Conservation (phyloP, 2,888 invertebrate species). For the Pterostichus niger region DNA sequence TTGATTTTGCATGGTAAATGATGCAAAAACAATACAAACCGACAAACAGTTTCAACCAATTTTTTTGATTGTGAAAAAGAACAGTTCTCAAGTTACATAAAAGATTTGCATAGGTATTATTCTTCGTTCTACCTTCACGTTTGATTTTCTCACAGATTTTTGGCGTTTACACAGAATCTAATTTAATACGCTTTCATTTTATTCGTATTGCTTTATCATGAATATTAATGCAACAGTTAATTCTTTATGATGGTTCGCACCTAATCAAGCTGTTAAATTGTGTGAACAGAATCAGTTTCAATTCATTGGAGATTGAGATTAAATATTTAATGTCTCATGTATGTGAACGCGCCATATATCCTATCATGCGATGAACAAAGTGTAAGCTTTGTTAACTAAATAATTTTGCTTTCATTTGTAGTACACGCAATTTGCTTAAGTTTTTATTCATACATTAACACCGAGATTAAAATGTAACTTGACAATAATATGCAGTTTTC, state of each 20-base stretch:
- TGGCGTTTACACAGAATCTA: background rate
- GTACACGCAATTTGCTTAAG: too few species aligned
- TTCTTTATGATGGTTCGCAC: background rate
- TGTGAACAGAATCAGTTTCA: background rate
- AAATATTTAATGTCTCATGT: too few species aligned
- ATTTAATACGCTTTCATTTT: constrained; percentile 5
- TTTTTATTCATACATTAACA: too few species aligned
- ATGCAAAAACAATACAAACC: background rate
- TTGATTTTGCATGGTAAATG: constrained; percentile 10
- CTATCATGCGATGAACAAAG: too few species aligned
- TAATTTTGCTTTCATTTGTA: too few species aligned
- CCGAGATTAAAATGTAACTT: too few species aligned
- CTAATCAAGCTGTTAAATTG: background rate
- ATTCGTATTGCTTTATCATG: too few species aligned
- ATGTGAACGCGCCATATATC: too few species aligned
- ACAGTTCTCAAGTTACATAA: constrained; percentile 16
- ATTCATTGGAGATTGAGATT: background rate
- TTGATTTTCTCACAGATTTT: constrained; percentile 15
- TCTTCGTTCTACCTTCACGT: background rate
- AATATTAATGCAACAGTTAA: too few species aligned
- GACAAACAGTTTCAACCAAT: constrained; percentile 1
- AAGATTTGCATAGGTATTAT: constrained; percentile 13
- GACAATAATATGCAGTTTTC: too few species aligned
- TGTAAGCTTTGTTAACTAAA: too few species aligned
- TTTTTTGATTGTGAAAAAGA: constrained; percentile 24